phyloP scores from a whole-genome alignment of 2,888 invertebrate species.

The Nemotelus nigrinus region DNA sequence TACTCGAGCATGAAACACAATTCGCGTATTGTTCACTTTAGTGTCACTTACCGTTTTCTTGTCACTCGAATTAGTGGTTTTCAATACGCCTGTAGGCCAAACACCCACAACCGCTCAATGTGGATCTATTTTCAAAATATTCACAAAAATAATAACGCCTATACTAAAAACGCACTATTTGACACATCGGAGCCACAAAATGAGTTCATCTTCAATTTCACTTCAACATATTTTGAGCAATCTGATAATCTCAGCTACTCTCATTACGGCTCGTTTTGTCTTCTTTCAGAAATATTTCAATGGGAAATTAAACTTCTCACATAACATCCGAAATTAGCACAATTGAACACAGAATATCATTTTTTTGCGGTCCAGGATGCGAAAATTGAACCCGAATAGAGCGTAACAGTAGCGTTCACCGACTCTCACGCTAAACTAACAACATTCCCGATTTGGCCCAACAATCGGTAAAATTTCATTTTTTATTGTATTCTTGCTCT shows the following conservation, averaged over 20 bases:
- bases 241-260: too few species aligned
- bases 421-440: conserved; percentile 51
- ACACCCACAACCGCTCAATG: not conserved
- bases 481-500: conserved; percentile 44
- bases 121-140: too few species aligned
- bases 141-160: too few species aligned
- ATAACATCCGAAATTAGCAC: not conserved
- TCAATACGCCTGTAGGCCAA: not conserved
- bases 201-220: too few species aligned
- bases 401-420: conserved; percentile 48
- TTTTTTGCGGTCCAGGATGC: conserved; percentile 2
- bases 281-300: too few species aligned
- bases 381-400: conserved; percentile 31
- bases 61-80: not conserved
- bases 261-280: too few species aligned
- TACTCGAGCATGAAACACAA: not conserved
- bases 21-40: conserved; percentile 10
- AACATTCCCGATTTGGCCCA: conserved; percentile 43
- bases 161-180: too few species aligned
- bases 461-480: conserved; percentile 44
- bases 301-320: too few species aligned
- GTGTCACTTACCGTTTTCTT: not conserved
- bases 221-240: too few species aligned
- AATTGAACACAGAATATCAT: not conserved
- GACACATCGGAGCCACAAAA: too few species aligned